Base-by-base conservation (phyloP, 2,113 vertebrate species). In the Neolamprologus modestus region DNA sequence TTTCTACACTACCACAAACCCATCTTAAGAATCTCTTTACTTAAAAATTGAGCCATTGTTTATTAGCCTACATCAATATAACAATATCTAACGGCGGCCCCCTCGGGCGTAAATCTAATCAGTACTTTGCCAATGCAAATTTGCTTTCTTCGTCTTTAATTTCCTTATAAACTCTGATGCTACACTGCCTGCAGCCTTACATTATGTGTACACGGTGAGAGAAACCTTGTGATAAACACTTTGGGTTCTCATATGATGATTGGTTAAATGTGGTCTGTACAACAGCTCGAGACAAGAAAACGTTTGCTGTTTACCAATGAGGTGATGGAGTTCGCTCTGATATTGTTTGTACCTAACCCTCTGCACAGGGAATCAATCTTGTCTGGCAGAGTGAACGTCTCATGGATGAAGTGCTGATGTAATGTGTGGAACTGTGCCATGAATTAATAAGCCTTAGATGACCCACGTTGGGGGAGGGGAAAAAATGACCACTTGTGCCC, bases 361-460 rank as follows among this genome's bases (percentile, higher is more conserved):
- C n/a, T 80, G 87, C 78, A 87, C 86, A 90, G 83, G 83, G 45
- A 85, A 85, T 92, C 83, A 12, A 84, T 87, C 63, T 84, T 57
- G 4, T 86, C 14, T 82, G 89, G 66, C 84, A 89, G 90, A 84
- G 85, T 90, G 66, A 84, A 78, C 54, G 76, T 85, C 93, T 84
- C 45, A 54, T 92, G 85, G 88, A 92, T 94, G 78, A 84, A 50
- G 57, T 57, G 83, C 84, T 94, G 76, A 87, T 76, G 89, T 91
- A 86, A 90, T 86, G 82, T 52, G 55, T 93, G 92, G 89, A 92
- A 73, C 80, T 57, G 50, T 89, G 92, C 93, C 93, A 94, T 28
- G 24, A 47, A n/a, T 87, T 57, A 88, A 92, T 82, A 82, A 90
- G 90, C 88, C 92, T 94, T 86, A 83, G 85, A 85, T 89, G 84